Base-by-base conservation (phyloP, 2,888 invertebrate species). In the Dusona sp. region DNA sequence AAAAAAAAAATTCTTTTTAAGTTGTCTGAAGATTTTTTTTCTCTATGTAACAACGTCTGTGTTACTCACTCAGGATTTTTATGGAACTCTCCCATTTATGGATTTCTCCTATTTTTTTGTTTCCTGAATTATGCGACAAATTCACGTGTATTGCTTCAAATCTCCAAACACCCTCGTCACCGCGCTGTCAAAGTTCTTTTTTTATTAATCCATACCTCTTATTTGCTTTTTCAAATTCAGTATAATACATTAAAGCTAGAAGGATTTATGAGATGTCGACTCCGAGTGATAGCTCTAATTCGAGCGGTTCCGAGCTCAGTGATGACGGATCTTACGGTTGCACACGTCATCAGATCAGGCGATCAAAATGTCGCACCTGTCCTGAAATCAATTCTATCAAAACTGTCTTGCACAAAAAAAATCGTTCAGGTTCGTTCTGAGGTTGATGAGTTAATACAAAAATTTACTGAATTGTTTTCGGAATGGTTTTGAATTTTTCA, bases 191-290 rank as follows among this genome's bases (percentile, higher is more conserved):
- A 54, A 54, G 45, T 67, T 78, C 61, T 68, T 79, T 67, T 67
- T 22, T 19, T 61, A 61, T 61, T 29, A 61, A 33, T 72, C 33
- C 29, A 16, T 42, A n/a, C 33, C 51, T 25, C 7, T 57, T 38
- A 54, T 72, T 38, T 38, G 48, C n/a, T 48, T 67, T 78, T 67
- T 51, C 13, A 48, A 38, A 74, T 81, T 54, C 38, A 65, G 38
- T 74, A 13, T 51, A 68, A 75, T 64, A 25, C 22, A 25, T 48
- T 19, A 57, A 57, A 42, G 25, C n/a, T 29, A 42, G 16, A 48
- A 75, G 33, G 29, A 82, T 82, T 82, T n/a, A n/a, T 67, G 45
- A 36, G 22, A 84, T 84, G 79, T 83, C 83, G 36, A 83, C 57
- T 51, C 67, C 67, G 33, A 83, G 73, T 70, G 83, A 78, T 67